These are phyloP conservation scores for Dicycla oo DNA, from an alignment of 2,888 invertebrate species.

Conservation along the genomic window DNA sequence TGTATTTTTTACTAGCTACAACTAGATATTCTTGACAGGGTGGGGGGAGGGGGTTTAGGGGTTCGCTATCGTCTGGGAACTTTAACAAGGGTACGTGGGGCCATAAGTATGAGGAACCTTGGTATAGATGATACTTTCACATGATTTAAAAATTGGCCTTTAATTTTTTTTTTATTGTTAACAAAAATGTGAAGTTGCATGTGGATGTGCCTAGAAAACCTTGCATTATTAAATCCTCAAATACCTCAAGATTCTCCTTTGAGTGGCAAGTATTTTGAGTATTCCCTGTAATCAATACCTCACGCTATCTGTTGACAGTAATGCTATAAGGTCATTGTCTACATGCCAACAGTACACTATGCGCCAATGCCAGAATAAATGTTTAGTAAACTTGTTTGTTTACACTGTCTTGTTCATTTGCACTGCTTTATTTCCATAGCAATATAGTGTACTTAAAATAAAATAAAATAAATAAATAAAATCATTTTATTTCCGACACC, in stretches of 20 bases:
- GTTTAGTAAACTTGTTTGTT: slow-evolving; percentile 31
- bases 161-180: background rate
- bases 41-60: no score
- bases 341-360: slow-evolving; percentile 36
- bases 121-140: no score
- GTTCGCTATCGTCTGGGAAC: no score
- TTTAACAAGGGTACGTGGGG: no score
- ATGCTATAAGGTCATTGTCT: slow-evolving; percentile 46
- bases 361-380: slow-evolving; percentile 32
- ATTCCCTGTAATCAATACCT: slow-evolving; percentile 21
- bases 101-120: no score
- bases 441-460: background rate
- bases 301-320: slow-evolving; percentile 6
- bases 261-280: slow-evolving; percentile 9
- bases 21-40: no score
- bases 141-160: no score
- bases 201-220: background rate
- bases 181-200: background rate
- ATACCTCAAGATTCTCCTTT: background rate
- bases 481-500: no score
- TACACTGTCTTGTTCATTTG: slow-evolving; percentile 10
- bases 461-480: no score
- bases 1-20: no score
- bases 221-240: background rate
- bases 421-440: background rate